Conservation (phyloP, 2,113 vertebrate genomes). For the Colaptes auratus region DNA sequence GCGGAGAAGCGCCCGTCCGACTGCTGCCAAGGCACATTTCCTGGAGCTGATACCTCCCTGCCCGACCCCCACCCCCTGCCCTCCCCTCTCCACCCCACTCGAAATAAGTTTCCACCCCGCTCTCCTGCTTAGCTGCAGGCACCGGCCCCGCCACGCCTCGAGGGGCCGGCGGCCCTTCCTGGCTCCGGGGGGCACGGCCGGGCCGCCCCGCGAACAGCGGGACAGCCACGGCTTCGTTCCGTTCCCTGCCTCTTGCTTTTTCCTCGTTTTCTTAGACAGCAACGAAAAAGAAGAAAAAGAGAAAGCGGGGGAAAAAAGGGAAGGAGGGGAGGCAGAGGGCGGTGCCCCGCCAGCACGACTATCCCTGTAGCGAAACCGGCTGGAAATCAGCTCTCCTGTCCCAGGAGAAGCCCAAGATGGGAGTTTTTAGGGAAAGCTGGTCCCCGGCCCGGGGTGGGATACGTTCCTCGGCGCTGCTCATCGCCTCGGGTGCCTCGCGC, state of each 20-base stretch:
- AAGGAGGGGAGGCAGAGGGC: background rate
- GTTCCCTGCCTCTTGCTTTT: background rate
- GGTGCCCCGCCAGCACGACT: background rate
- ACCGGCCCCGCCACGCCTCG: constrained; percentile 28
- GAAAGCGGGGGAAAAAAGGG: background rate
- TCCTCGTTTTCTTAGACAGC: background rate
- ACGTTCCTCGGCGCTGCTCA: background rate
- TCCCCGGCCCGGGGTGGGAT: background rate
- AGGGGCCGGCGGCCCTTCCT: background rate
- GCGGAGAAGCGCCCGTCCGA: constrained; percentile 34
- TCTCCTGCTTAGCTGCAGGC: constrained; percentile 37
- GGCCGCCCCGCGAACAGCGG: background rate
- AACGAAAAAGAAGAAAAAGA: background rate
- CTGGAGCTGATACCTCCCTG: constrained; percentile 42
- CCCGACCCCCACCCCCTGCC: constrained; percentile 19
- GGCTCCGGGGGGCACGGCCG: background rate
- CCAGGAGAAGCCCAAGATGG: background rate
- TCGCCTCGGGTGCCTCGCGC: background rate
- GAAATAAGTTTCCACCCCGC: constrained; percentile 53
- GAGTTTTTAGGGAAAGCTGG: background rate
- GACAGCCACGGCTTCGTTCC: background rate
- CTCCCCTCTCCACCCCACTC: constrained; percentile 31
- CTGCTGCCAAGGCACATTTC: constrained; percentile 47
- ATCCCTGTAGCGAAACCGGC: background rate
- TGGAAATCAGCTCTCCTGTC: background rate